These are phyloP conservation scores for Masnerella sp. DNA, from an alignment of 2,888 invertebrate genomes.

Conservation along the genomic window DNA sequence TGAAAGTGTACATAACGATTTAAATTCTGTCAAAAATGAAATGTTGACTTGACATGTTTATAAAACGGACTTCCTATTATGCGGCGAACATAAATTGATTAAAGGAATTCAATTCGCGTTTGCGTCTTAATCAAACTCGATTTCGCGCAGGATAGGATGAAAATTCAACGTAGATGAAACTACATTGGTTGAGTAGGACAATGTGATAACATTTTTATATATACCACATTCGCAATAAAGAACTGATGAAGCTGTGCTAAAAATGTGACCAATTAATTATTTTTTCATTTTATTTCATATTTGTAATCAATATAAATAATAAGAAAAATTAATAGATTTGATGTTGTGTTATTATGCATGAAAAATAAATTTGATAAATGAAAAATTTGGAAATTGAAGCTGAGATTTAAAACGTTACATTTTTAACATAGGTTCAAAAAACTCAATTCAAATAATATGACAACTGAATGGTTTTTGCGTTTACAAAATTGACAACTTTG, in stretches of 20 bases:
- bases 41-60: slow-evolving; percentile 14
- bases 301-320: no score
- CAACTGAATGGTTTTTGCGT: slow-evolving; percentile 4
- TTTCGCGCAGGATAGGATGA: slow-evolving; percentile 38
- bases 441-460: slow-evolving; percentile 10
- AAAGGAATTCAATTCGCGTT: slow-evolving; percentile 14
- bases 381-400: no score
- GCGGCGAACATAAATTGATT: slow-evolving; percentile 16
- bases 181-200: slow-evolving; percentile 53
- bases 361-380: no score
- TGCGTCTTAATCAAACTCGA: slow-evolving; percentile 22
- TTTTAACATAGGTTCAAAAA: slow-evolving; percentile 24
- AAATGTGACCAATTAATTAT: not conserved
- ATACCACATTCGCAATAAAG: slow-evolving; percentile 51
- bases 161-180: slow-evolving; percentile 36
- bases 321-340: no score
- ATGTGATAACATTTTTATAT: slow-evolving; percentile 69
- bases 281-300: no score
- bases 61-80: slow-evolving; percentile 28
- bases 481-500: slow-evolving; percentile 23
- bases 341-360: no score
- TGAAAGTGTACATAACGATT: slow-evolving; percentile 43
- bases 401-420: no score
- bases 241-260: slow-evolving; percentile 34
- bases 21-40: slow-evolving; percentile 30